phyloP scores from a whole-genome alignment of 2,888 invertebrate species.

The Hemithea aestivaria region DNA sequence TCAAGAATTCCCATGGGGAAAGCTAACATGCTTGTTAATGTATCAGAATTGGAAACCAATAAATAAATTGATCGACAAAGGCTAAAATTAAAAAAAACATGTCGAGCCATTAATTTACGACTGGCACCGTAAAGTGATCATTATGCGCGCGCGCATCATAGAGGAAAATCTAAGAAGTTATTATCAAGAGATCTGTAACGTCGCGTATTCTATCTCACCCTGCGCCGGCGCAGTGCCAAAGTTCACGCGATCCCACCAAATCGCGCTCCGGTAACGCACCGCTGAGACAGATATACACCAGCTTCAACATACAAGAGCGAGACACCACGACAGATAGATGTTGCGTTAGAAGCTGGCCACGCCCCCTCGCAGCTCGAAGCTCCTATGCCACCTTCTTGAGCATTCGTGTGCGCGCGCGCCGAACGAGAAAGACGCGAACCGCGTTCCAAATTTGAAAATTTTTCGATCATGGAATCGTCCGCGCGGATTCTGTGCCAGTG shows the following conservation, averaged over 20 bases:
- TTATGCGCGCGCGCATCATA: conserved; percentile 27
- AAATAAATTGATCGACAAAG: conserved; percentile 13
- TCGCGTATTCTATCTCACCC: conserved; percentile 68
- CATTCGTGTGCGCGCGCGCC: conserved; percentile 78
- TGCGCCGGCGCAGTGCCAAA: conserved; percentile 65
- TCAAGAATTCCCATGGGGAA: too few species aligned
- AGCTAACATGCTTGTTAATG: conserved; percentile 4
- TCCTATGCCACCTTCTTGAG: conserved; percentile 67
- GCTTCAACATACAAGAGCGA: conserved; percentile 29
- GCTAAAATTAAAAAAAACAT: conserved; percentile 14
- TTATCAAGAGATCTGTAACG: conserved; percentile 70
- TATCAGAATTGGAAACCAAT: conserved; percentile 8
- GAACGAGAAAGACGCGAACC: conserved; percentile 56
- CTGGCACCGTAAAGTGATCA: conserved; percentile 21
- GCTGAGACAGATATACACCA: conserved; percentile 38
- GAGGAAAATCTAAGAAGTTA: conserved; percentile 36
- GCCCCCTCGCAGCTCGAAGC: conserved; percentile 58
- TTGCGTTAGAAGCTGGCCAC: conserved; percentile 74
- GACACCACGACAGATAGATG: conserved; percentile 59
- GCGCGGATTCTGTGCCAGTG: conserved; percentile 53
- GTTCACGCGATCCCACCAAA: conserved; percentile 72
- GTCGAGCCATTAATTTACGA: conserved; percentile 15
- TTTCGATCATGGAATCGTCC: conserved; percentile 52
- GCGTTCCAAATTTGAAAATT: conserved; percentile 44
- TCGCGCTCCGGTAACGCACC: conserved; percentile 61